Evolutionary conservation across 2,888 invertebrate genomes (phyloP).

Genomic region (Mesorhabditis spiculigera): DNA sequence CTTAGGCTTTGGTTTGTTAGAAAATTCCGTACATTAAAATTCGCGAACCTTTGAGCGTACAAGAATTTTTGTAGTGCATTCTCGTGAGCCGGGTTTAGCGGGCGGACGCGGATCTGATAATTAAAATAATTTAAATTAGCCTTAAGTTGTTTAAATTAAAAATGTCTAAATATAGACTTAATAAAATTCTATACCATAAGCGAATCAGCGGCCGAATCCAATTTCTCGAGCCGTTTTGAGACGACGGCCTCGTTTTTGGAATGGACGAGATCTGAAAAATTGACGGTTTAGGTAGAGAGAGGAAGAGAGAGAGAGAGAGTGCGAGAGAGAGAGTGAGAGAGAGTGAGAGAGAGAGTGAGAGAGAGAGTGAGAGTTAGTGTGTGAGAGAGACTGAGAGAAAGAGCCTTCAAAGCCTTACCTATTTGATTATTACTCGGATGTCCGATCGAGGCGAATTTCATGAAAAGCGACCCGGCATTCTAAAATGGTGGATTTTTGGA

Average conservation of each 20-base stretch:
- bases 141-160: not conserved
- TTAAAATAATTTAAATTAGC: constrained; percentile 13
- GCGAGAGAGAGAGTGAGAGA: too few species aligned
- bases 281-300: not conserved
- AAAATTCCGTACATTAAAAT: not conserved
- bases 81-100: constrained; percentile 32
- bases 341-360: not conserved
- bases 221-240: not conserved
- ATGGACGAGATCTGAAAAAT: not conserved
- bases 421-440: constrained; percentile 35
- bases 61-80: constrained; percentile 45
- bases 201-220: not conserved
- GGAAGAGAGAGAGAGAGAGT: not conserved
- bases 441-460: constrained; percentile 49
- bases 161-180: not conserved
- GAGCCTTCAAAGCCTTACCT: constrained; percentile 15
- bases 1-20: too few species aligned
- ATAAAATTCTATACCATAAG: not conserved
- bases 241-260: not conserved
- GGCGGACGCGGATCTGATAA: constrained; percentile 31
- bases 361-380: too few species aligned
- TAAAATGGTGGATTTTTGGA: too few species aligned
- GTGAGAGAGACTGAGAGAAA: too few species aligned
- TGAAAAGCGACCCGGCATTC: not conserved
- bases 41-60: constrained; percentile 26